These are phyloP conservation scores for Aptenodytes forsteri DNA, from an alignment of 2,113 vertebrate genomes.

Conservation along the genomic window DNA sequence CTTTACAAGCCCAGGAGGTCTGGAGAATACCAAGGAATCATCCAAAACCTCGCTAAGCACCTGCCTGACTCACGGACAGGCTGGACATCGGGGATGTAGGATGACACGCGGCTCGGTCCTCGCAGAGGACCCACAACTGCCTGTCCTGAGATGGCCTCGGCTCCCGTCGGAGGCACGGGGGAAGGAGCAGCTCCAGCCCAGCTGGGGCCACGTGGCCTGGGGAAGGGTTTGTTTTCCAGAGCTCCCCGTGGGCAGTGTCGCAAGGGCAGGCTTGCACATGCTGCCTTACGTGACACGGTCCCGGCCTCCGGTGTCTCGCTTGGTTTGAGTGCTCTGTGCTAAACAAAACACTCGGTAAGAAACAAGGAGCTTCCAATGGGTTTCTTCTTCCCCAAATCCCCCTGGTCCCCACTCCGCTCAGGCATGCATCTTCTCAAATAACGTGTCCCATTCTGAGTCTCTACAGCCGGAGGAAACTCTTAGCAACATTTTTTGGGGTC, in stretches of 20 bases:
- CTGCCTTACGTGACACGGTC: neutral
- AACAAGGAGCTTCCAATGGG: neutral
- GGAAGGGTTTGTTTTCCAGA: neutral
- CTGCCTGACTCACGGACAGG: neutral
- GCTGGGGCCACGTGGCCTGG: neutral
- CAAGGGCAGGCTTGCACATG: neutral
- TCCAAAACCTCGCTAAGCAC: neutral
- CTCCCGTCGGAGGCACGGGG: fast-evolving
- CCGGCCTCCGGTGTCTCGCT: fast-evolving
- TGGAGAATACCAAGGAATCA: neutral
- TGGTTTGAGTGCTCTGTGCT: neutral
- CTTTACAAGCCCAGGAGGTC: neutral
- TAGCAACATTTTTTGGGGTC: constrained; percentile 22
- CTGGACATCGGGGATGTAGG: neutral
- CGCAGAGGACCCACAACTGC: neutral
- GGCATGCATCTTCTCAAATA: neutral
- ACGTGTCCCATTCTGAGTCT: neutral
- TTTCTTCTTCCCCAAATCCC: neutral
- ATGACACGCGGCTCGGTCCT: fast-evolving
- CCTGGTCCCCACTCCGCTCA: neutral
- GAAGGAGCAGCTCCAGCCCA: neutral
- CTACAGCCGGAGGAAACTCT: neutral
- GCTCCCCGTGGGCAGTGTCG: neutral
- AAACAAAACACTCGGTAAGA: neutral
- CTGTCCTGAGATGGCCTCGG: neutral